Evolutionary conservation across 2,888 invertebrate species (phyloP).

Genomic region (Acanthopleura granulata): DNA sequence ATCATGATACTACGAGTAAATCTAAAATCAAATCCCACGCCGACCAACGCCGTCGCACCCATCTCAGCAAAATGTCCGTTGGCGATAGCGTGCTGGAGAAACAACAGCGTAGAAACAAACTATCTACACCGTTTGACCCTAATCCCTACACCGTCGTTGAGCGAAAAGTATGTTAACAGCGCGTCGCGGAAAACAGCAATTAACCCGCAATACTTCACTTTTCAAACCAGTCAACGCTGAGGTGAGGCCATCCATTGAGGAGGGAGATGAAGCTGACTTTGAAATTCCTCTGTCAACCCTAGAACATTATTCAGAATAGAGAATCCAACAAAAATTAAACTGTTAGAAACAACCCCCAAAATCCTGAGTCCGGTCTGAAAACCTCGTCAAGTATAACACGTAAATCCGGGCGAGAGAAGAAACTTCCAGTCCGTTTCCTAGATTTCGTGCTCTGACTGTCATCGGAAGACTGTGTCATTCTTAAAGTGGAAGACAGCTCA

Average conservation of each 20-base stretch:
- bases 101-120: constrained; percentile 18
- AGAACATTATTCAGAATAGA: too few relatives aligned
- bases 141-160: neutral
- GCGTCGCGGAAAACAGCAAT: neutral
- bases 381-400: too few relatives aligned
- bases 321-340: neutral
- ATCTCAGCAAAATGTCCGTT: neutral
- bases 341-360: neutral
- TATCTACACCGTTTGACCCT: constrained; percentile 13
- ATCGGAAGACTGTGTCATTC: too few relatives aligned
- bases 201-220: constrained; percentile 8
- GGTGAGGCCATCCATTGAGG: neutral
- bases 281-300: too few relatives aligned
- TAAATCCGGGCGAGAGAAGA: too few relatives aligned
- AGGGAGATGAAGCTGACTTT: neutral
- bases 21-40: constrained; percentile 12
- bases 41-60: constrained; percentile 3
- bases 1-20: neutral
- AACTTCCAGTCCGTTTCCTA: too few relatives aligned
- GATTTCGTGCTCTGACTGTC: too few relatives aligned
- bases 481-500: too few relatives aligned
- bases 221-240: constrained; percentile 11
- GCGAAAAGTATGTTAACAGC: too few relatives aligned
- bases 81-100: constrained; percentile 14
- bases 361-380: too few relatives aligned